Base-by-base conservation (phyloP, 2,797 vertebrate genomes). In the Coilia nasus region DNA sequence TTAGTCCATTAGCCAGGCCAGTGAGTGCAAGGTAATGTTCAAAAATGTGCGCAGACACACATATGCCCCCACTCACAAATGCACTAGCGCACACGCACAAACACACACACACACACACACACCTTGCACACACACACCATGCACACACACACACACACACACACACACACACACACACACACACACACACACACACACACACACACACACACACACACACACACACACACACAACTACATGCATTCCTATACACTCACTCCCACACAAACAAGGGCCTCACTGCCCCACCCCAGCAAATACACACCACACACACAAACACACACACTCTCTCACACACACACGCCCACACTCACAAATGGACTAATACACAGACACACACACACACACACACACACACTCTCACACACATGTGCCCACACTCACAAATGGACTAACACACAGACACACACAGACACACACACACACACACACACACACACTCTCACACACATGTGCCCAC, bases 1-100 rank as follows among this genome's bases (percentile, higher is more conserved):
- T 60, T 62, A 81, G 78, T 81, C 84, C 84, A 85, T 85, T 85
- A 85, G 75, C 12, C 7, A 81, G 62, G 84, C 57, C 21, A 47
- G 60, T 46, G 83, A 62, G 75, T 57, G 57, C 50, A 57, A 57
- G 23, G 54, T 44, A 17, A 44, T 6, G 14, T 17, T 56, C 64
- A 31, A 1, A 44, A 31, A 41, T 25, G 4, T 6, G 19, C 17
- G 6, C 17, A 15, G 0, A 25, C 62, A 64, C 23, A 64, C 9
- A 11, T 41, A 5, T 41, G 35, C 35, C 5, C 35, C 2, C 5
- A 5, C 35, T 5, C 35, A 41, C 35, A 41, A 41, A 41, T 41
- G 35, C 35, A 41, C 35, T 41, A 41, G 35, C 35, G 35, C 35
- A 41, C 23, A 28, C 23, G 14, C 62, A 28, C 62, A 64, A 23